A percentile compares a stretch with the other conserved stretches of the same genome.
Conservation (phyloP, 2,797 vertebrate genomes). For the Spinibarbus caldwelli region DNA sequence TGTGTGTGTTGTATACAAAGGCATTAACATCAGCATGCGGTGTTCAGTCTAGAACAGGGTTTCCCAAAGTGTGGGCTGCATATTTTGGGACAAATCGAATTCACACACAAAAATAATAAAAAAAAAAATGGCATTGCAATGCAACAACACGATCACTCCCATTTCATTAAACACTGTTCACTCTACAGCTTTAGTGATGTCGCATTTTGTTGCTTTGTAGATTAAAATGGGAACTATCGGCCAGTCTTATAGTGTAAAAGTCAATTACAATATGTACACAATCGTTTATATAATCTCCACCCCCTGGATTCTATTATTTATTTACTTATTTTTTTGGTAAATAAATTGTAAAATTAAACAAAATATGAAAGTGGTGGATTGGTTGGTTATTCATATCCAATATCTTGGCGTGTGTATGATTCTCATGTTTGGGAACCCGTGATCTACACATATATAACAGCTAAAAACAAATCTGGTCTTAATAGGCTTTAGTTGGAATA, state of each 20-base stretch:
- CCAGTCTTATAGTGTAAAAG: no score
- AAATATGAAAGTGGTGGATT: background rate
- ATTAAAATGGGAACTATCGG: background rate
- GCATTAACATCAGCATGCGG: no score
- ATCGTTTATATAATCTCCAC: no score
- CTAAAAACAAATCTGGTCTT: background rate
- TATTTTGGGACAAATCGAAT: background rate
- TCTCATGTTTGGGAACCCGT: background rate
- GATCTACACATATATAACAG: background rate
- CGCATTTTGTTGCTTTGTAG: background rate
- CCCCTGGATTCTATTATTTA: no score
- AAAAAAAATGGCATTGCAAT: background rate
- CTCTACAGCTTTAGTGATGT: background rate
- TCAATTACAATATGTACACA: background rate
- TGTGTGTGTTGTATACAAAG: background rate
- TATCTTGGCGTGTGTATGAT: background rate
- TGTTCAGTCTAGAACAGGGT: background rate
- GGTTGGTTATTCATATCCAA: background rate
- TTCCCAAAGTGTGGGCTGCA: background rate
- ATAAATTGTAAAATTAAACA: background rate
- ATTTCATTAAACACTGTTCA: background rate
- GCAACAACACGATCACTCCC: background rate
- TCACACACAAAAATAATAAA: no score
- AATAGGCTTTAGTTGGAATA: background rate
- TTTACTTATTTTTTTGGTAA: no score